Conservation (phyloP, 2,113 vertebrate species). For the Ageneiosus marmoratus region DNA sequence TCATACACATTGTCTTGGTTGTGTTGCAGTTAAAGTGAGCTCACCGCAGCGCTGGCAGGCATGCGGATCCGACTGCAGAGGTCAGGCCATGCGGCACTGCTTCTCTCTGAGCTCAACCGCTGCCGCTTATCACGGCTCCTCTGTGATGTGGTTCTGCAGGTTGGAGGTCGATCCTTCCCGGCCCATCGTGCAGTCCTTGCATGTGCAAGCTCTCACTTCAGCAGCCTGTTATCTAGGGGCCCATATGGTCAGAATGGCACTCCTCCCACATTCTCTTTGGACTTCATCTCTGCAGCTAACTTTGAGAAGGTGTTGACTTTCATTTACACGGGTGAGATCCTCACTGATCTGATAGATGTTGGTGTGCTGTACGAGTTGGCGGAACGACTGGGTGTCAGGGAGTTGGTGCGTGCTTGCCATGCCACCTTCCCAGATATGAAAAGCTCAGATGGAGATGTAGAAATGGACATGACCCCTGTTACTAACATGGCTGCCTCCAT, state of each 20-base stretch:
- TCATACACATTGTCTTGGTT: neutral
- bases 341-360: slow-evolving; percentile 91
- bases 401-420: slow-evolving; percentile 87
- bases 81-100: slow-evolving; percentile 86
- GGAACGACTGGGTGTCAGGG: slow-evolving; percentile 84
- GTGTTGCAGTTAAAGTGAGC: slow-evolving; percentile 43
- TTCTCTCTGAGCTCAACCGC: slow-evolving; percentile 91
- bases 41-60: slow-evolving; percentile 70
- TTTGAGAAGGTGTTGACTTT: slow-evolving; percentile 96
- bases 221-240: slow-evolving; percentile 80
- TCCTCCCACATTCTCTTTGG: slow-evolving; percentile 81
- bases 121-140: slow-evolving; percentile 86
- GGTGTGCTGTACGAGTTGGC: slow-evolving; percentile 94
- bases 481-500: slow-evolving; percentile 47
- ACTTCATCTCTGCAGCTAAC: slow-evolving; percentile 90
- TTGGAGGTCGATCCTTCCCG: slow-evolving; percentile 86
- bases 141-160: slow-evolving; percentile 90
- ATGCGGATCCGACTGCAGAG: slow-evolving; percentile 96
- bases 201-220: slow-evolving; percentile 88
- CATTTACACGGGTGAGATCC: slow-evolving; percentile 90
- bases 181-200: slow-evolving; percentile 91
- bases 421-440: slow-evolving; percentile 92
- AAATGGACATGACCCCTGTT: slow-evolving; percentile 59
- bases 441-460: slow-evolving; percentile 62
- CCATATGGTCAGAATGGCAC: slow-evolving; percentile 63